phyloP scores from a whole-genome alignment of 2,797 vertebrate species.

The Sardinella longiceps region DNA sequence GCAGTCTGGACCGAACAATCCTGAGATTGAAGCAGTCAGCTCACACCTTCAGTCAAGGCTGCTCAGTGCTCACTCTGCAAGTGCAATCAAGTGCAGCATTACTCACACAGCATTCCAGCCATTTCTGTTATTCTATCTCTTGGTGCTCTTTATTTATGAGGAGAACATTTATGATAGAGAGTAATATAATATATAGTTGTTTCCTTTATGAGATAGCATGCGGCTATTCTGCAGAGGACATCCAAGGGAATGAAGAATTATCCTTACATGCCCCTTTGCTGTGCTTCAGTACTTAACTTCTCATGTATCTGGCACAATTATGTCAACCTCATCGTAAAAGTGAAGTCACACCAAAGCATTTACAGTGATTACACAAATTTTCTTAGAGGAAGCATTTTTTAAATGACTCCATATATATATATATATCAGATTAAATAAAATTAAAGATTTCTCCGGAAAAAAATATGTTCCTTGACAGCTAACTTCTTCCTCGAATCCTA shows the following conservation, averaged over 20 bases:
- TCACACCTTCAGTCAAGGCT: not conserved
- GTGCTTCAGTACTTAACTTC: not conserved
- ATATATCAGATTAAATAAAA: not conserved
- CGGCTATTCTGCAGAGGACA: not conserved
- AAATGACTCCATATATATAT: not conserved
- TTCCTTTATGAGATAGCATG: no score
- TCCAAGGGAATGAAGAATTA: not conserved
- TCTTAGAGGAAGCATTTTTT: not conserved
- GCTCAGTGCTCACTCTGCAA: not conserved
- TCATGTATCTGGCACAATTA: not conserved
- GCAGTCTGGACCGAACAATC: not conserved
- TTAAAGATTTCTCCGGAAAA: not conserved
- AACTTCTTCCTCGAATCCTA: constrained; percentile 23
- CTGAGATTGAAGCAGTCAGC: not conserved
- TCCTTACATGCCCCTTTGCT: not conserved
- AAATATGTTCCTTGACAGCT: constrained; percentile 10
- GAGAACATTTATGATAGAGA: not conserved
- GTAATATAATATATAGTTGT: no score
- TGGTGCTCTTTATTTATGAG: not conserved
- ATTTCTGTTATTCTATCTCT: not conserved
- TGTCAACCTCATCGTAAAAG: no score
- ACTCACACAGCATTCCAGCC: not conserved
- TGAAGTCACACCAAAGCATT: not conserved
- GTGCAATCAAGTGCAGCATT: not conserved
- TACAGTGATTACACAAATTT: not conserved